Conservation (phyloP, 1,140 invertebrate species). For the Vanessa tameamea region DNA sequence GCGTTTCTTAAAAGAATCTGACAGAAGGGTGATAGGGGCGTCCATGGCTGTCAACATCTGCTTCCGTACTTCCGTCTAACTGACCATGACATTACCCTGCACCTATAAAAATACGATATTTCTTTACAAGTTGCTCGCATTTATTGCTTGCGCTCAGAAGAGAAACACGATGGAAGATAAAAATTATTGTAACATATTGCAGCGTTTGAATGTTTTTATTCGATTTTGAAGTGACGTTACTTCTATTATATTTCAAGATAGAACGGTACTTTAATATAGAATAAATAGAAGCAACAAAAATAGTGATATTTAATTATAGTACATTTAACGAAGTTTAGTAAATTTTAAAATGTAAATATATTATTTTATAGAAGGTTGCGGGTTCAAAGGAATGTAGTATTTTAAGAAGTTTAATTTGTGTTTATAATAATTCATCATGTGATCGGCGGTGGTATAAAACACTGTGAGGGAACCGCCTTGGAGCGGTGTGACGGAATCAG, state of each 20-base stretch:
- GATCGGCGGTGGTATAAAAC: no score
- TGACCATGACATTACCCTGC: slow-evolving; percentile 52
- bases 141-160: not conserved
- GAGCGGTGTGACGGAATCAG: no score
- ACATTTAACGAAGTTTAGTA: no score
- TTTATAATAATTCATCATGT: no score
- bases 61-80: slow-evolving; percentile 54
- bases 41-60: slow-evolving; percentile 54
- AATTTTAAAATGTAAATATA: no score
- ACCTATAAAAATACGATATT: slow-evolving; percentile 31
- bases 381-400: no score
- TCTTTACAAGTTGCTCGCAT: slow-evolving; percentile 16
- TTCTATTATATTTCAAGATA: not conserved
- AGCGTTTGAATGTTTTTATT: not conserved
- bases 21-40: slow-evolving; percentile 45
- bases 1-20: slow-evolving; percentile 48
- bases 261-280: not conserved
- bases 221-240: not conserved
- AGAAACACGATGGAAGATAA: slow-evolving; percentile 8
- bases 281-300: no score
- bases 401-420: no score
- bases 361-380: no score
- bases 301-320: no score
- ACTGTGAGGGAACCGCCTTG: no score
- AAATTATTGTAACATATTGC: slow-evolving; percentile 1